Conservation (phyloP, 2,888 invertebrate genomes). For the Tethea ocularis region DNA sequence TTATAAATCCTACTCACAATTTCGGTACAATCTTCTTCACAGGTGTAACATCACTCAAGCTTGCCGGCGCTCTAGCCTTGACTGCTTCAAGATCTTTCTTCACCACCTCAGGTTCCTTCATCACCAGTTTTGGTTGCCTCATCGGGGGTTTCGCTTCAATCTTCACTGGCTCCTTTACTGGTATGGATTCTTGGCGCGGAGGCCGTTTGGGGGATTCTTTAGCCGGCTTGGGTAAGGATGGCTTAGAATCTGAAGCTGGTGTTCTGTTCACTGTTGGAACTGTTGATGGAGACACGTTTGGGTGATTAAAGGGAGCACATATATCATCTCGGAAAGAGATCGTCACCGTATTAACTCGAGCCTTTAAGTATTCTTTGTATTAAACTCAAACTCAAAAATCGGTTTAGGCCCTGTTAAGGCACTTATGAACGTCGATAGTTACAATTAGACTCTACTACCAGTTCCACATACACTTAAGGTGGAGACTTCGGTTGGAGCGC, state of each 20-base stretch:
- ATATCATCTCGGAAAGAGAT: too few species aligned
- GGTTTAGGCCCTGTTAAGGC: too few species aligned
- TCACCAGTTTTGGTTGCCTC: constrained; percentile 23
- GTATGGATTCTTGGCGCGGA: not conserved
- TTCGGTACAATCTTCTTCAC: constrained; percentile 38
- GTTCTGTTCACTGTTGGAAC: not conserved
- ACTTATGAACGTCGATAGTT: too few species aligned
- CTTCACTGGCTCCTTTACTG: constrained; percentile 10
- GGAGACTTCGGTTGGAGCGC: too few species aligned
- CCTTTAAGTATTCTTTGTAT: too few species aligned
- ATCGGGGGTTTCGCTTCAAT: constrained; percentile 28
- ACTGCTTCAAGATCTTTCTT: not conserved
- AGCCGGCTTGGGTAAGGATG: not conserved
- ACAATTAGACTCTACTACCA: too few species aligned
- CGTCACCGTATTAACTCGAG: too few species aligned
- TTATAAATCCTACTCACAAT: constrained; percentile 54
- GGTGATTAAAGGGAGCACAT: too few species aligned
- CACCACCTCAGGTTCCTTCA: not conserved
- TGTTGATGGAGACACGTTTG: too few species aligned
- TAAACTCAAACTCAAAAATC: too few species aligned
- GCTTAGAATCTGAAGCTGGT: not conserved
- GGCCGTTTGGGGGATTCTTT: not conserved
- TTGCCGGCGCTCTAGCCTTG: not conserved
- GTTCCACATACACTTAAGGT: too few species aligned
- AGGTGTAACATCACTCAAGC: not conserved